phyloP scores from a whole-genome alignment of 2,113 vertebrate genomes.

The Sarotherodon lohbergeri region DNA sequence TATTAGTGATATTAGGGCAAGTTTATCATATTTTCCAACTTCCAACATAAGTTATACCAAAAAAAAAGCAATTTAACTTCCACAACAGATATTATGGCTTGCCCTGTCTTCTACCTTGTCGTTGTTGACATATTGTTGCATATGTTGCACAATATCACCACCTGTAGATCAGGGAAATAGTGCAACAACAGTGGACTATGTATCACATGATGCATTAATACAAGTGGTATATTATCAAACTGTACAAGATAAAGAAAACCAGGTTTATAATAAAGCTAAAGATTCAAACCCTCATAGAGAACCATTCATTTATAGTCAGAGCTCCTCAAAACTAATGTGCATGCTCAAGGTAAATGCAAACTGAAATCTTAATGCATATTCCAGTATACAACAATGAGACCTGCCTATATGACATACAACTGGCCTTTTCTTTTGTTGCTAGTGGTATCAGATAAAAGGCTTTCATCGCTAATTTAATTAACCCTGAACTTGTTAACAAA shows the following conservation, averaged over 20 bases:
- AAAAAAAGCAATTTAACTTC: not conserved
- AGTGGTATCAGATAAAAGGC: not conserved
- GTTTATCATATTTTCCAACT: not conserved
- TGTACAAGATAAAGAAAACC: not conserved
- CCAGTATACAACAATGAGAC: not conserved
- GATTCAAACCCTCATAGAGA: not conserved
- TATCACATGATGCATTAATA: not conserved
- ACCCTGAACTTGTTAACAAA: not conserved
- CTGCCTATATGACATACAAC: not conserved
- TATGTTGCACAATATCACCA: not conserved
- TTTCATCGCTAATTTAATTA: not conserved
- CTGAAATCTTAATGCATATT: not conserved
- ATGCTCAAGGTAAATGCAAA: not conserved
- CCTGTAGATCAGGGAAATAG: not conserved
- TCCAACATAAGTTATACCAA: not conserved
- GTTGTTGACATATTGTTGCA: not conserved
- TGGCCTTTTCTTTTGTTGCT: not conserved
- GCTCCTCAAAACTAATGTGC: not conserved
- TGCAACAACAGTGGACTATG: not conserved
- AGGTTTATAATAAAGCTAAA: not conserved
- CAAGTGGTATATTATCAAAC: not conserved
- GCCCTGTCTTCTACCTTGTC: not conserved
- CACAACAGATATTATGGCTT: not conserved
- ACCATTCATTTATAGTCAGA: not conserved
- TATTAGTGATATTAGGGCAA: not conserved